phyloP scores from a whole-genome alignment of 2,113 vertebrate genomes.

The Naja naja region DNA sequence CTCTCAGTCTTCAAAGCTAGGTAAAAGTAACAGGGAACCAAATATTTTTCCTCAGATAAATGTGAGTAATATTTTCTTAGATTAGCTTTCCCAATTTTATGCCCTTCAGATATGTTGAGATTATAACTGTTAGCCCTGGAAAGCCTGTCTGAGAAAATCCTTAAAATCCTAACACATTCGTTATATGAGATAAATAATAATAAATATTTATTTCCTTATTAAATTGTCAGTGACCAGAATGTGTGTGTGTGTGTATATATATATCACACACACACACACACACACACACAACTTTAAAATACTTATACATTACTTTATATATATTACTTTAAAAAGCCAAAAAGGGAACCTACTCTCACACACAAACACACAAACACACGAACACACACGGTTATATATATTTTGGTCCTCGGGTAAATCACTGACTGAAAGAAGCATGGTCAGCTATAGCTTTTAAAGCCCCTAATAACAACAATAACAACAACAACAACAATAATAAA shows the following conservation, averaged over 20 bases:
- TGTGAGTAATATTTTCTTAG: background rate
- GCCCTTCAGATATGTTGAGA: background rate
- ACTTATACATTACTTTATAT: too few relatives aligned
- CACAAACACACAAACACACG: too few relatives aligned
- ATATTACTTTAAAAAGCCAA: too few relatives aligned
- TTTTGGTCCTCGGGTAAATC: background rate
- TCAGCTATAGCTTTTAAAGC: background rate
- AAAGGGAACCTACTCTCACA: too few relatives aligned
- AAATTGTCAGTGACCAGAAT: background rate
- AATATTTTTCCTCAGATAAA: rapidly evolving
- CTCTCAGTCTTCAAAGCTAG: slow-evolving; percentile 16
- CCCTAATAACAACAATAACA: background rate
- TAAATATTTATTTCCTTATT: background rate
- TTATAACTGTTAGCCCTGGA: background rate
- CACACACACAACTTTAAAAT: too few relatives aligned
- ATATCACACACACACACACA: too few relatives aligned
- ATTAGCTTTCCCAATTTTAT: background rate
- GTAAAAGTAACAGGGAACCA: background rate
- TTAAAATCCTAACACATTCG: background rate
- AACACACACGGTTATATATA: background rate
- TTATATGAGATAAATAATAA: rapidly evolving
- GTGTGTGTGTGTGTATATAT: too few relatives aligned
- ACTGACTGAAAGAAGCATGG: background rate
- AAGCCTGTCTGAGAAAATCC: background rate
- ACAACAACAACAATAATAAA: background rate